Evolutionary conservation across 2,797 vertebrate species (phyloP).

Genomic region (Gallinago solitaria): DNA sequence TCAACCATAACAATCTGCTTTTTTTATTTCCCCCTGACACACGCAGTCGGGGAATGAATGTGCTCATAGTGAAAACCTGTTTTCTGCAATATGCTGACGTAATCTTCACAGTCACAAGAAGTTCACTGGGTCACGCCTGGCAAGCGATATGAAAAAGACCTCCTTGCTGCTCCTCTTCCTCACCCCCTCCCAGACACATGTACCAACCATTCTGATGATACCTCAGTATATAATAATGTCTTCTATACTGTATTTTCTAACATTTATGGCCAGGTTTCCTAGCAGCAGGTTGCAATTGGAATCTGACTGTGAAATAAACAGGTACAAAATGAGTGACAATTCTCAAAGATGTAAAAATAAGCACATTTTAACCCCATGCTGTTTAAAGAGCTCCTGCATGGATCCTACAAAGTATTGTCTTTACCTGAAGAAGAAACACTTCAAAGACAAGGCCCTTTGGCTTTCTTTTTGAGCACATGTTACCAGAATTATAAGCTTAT

Average conservation of each 20-base stretch:
- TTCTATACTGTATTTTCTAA: slow-evolving; percentile 4
- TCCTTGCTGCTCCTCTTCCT: background rate
- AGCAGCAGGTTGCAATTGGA: slow-evolving; percentile 36
- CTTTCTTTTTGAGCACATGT: background rate
- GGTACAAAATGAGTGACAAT: slow-evolving; percentile 21
- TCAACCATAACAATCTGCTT: background rate
- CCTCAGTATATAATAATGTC: background rate
- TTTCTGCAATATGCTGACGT: background rate
- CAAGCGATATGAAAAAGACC: background rate
- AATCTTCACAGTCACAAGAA: background rate
- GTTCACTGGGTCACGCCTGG: background rate
- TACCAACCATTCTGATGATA: background rate
- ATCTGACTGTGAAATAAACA: slow-evolving; percentile 39
- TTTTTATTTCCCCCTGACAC: background rate
- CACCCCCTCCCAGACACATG: background rate
- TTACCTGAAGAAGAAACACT: background rate
- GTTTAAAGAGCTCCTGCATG: background rate
- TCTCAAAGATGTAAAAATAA: slow-evolving; percentile 30
- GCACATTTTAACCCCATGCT: background rate
- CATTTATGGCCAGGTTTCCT: background rate
- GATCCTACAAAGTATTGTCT: background rate
- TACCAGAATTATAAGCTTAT: slow-evolving; percentile 13
- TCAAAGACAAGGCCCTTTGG: background rate
- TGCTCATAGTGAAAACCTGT: background rate
- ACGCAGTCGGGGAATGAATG: background rate